phyloP scores from a whole-genome alignment of 1,140 invertebrate genomes.

The Monomorium pharaonis region DNA sequence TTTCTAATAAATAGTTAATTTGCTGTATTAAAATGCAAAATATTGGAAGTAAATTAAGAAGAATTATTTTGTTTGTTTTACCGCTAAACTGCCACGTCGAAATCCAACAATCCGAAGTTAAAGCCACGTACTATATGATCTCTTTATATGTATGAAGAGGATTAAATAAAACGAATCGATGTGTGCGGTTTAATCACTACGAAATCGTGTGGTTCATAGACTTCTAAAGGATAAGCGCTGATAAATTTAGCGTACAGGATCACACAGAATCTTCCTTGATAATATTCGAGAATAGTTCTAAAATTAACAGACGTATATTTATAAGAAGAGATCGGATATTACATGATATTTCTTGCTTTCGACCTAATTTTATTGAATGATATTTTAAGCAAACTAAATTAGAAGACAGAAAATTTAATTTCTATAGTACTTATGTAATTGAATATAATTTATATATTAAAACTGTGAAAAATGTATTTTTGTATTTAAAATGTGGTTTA shows the following conservation, averaged over 20 bases:
- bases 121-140: slow-evolving; percentile 9
- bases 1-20: background rate
- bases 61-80: slow-evolving; percentile 31
- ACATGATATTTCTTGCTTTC: background rate
- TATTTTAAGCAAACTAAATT: background rate
- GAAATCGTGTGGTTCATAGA: background rate
- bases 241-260: background rate
- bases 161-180: slow-evolving; percentile 44
- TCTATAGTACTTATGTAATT: no score
- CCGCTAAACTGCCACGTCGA: slow-evolving; percentile 8
- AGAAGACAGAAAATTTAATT: background rate
- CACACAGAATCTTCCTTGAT: background rate
- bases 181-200: slow-evolving; percentile 8
- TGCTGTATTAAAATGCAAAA: background rate
- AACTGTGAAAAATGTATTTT: background rate
- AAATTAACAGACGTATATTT: background rate
- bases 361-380: slow-evolving; percentile 10
- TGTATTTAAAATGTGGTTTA: background rate
- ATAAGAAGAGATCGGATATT: background rate
- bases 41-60: background rate
- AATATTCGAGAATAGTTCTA: background rate
- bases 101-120: slow-evolving; percentile 32
- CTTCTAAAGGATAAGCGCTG: background rate
- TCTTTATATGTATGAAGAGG: background rate
- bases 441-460: no score